phyloP scores from a whole-genome alignment of 2,113 vertebrate species.

The Scomber japonicus region DNA sequence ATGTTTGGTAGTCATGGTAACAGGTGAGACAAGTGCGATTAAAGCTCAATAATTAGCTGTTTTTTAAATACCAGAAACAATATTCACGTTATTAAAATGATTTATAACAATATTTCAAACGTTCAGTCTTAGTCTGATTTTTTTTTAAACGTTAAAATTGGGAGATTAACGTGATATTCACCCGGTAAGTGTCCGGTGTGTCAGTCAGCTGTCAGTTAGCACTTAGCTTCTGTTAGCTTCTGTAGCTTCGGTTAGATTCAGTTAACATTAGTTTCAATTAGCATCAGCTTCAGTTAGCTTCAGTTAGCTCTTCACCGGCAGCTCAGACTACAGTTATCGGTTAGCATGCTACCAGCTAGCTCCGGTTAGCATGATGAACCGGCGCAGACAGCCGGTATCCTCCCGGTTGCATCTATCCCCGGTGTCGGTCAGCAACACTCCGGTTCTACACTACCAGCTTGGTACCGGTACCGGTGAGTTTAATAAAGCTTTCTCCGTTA shows the following conservation, averaged over 20 bases:
- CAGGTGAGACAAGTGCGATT: too few relatives aligned
- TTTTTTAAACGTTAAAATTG: too few relatives aligned
- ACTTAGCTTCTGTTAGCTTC: neutral
- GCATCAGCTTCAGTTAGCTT: too few relatives aligned
- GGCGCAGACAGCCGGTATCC: neutral
- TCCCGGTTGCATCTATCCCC: neutral
- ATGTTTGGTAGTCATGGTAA: too few relatives aligned
- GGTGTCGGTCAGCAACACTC: neutral
- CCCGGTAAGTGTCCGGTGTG: too few relatives aligned
- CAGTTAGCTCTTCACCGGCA: neutral
- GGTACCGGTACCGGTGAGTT: neutral
- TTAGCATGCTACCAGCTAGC: constrained; percentile 14
- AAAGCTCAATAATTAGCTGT: too few relatives aligned
- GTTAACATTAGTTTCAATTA: too few relatives aligned
- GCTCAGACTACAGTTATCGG: neutral
- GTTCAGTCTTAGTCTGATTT: too few relatives aligned
- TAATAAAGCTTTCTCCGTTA: neutral
- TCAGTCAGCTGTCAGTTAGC: neutral
- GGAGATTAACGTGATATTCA: too few relatives aligned
- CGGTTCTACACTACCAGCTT: neutral
- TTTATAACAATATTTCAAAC: too few relatives aligned
- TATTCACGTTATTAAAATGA: too few relatives aligned
- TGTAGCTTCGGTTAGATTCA: neutral
- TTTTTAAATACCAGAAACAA: too few relatives aligned
- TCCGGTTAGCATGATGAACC: neutral